A percentile compares a stretch with the other conserved stretches of the same genome.
Conservation (phyloP, 2,888 invertebrate genomes). For the Phlogophora meticulosa region DNA sequence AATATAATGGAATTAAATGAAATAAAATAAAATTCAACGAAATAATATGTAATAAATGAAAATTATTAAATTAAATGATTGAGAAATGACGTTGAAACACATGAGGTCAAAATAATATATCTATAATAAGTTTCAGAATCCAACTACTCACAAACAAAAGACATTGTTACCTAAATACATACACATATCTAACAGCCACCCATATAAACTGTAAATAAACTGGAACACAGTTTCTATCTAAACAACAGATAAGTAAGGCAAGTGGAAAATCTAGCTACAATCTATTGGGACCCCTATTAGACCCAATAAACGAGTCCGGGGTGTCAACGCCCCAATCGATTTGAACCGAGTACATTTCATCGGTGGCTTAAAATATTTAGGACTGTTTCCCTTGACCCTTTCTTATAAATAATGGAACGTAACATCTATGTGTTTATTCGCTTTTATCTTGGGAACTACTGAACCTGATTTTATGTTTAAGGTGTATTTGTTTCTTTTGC, state of each 20-base stretch:
- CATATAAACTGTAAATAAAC: conserved; percentile 6
- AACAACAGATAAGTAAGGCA: conserved; percentile 27
- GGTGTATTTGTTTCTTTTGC: conserved; percentile 20
- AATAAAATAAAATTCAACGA: no score
- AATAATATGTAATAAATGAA: no score
- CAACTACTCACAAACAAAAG: neutral
- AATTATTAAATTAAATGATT: no score
- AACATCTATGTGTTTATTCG: conserved; percentile 57
- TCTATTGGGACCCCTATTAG: conserved; percentile 46
- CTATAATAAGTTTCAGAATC: neutral
- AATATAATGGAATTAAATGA: no score
- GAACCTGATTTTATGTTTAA: conserved; percentile 30
- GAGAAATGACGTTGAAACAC: no score
- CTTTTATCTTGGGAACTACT: conserved; percentile 51
- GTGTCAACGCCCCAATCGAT: conserved; percentile 49
- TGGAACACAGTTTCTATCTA: conserved; percentile 6
- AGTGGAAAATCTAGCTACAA: conserved; percentile 37
- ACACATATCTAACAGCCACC: neutral
- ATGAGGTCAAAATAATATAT: no score
- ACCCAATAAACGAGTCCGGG: conserved; percentile 40
- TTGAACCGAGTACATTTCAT: conserved; percentile 53
- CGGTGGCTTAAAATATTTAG: conserved; percentile 57
- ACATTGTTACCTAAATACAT: neutral
- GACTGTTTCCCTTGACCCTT: conserved; percentile 43
- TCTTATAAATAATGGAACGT: conserved; percentile 45